phyloP scores from a whole-genome alignment of 2,797 vertebrate species.

The Sebastes vulpes region DNA sequence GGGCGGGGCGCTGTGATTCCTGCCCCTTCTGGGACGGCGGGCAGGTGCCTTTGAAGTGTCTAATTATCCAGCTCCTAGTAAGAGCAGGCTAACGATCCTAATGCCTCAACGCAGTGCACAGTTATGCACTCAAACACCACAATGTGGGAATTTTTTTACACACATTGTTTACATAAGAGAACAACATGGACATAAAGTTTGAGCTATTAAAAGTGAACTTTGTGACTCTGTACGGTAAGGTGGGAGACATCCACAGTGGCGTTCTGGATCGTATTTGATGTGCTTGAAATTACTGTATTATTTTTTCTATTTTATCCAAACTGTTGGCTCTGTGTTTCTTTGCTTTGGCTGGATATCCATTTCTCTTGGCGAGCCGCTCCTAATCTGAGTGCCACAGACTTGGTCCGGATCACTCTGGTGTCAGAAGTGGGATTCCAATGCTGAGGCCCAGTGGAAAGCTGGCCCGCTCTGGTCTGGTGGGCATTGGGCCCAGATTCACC shows the following conservation, averaged over 20 bases:
- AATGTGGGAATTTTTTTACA: conserved; percentile 8
- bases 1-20: conserved; percentile 77
- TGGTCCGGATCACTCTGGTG: conserved; percentile 75
- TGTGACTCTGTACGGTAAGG: conserved; percentile 34
- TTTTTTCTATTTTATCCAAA: conserved; percentile 64
- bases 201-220: conserved; percentile 4
- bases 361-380: conserved; percentile 77
- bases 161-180: not conserved
- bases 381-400: conserved; percentile 86
- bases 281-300: conserved; percentile 61
- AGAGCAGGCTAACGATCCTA: conserved; percentile 87
- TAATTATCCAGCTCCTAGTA: conserved; percentile 91
- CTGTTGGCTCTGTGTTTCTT: conserved; percentile 70
- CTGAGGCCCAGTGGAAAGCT: conserved; percentile 80
- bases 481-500: conserved; percentile 70
- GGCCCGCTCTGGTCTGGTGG: conserved; percentile 69
- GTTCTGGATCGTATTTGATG: conserved; percentile 46
- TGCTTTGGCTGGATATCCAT: conserved; percentile 76
- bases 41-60: conserved; percentile 94
- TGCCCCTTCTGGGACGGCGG: conserved; percentile 85
- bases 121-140: not conserved
- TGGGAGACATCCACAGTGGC: conserved; percentile 56
- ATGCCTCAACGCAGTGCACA: conserved; percentile 38
- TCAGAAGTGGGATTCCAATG: conserved; percentile 79
- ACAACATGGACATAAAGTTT: not conserved